Base-by-base conservation (phyloP, 2,113 vertebrate species). In the Malaclemys terrapin region DNA sequence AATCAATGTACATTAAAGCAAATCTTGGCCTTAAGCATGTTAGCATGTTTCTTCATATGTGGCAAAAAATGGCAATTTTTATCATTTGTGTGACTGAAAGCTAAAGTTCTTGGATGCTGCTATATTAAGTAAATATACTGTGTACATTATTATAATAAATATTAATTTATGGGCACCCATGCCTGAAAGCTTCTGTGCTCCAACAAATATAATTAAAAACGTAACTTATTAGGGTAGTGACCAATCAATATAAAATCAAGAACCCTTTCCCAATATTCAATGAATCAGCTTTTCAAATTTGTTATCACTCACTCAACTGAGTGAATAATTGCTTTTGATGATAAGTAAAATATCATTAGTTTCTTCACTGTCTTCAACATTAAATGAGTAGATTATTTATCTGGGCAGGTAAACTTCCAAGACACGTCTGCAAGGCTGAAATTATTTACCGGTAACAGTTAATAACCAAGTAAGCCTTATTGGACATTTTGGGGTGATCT, bases 211-310 rank as follows among this genome's bases (percentile, higher is more conserved):
- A 96, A 96, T 96, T 95, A 88, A 90, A 59, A 96, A 96, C 95
- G 89, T 94, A 95, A 65, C 57, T 95, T 96, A 80, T 92, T 91
- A 93, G 85, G 81, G 79, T 88, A 95, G 87, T 93, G 95, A 75
- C 81, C 84, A 94, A 96, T 96, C 87, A 94, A 94, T 95, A 94
- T 76, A 92, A 97, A 97, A 97, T 95, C 92, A 95, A 91, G 85
- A 91, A 96, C n/a, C 91, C 85, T 90, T 96, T 97, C 90, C 62
- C 80, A 95, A 82, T 42, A 87, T 81, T 89, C 83, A 89, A 85
- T 87, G 95, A 95, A 97, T 95, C 85, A 92, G 62, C 87, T 94
- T 89, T 93, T 91, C 87, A 87, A 91, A 96, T 90, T n/a, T 79
- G 83, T 93, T 95, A 53, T 53, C 52, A 53, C 16, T 52, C 52